These are phyloP conservation scores for Sorex fumeus DNA, from an alignment of 2,113 vertebrate genomes.

Conservation along the genomic window DNA sequence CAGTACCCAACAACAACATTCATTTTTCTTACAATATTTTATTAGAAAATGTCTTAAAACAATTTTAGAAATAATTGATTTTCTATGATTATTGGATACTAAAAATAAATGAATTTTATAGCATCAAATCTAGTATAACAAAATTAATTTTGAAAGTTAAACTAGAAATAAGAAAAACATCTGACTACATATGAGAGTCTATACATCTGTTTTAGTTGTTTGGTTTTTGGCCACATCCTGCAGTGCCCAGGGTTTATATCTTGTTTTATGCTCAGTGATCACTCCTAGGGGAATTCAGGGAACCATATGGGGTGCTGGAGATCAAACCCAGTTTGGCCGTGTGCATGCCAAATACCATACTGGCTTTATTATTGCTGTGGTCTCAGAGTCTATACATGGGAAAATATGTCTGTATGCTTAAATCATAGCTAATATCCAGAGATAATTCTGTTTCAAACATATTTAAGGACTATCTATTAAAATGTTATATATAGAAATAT, in stretches of 20 bases:
- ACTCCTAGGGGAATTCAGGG: too few relatives aligned
- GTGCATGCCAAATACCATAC: too few relatives aligned
- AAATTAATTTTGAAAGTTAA: not conserved
- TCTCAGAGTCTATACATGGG: too few relatives aligned
- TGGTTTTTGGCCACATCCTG: too few relatives aligned
- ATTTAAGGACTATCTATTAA: too few relatives aligned
- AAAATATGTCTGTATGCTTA: not conserved
- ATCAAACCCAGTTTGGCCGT: too few relatives aligned
- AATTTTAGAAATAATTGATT: not conserved
- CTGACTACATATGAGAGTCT: not conserved
- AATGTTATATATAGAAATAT: not conserved
- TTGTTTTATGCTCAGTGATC: too few relatives aligned
- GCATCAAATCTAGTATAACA: not conserved
- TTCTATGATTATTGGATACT: not conserved
- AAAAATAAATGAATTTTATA: slow-evolving; percentile 9
- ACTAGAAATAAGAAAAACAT: not conserved
- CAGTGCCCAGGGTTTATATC: too few relatives aligned
- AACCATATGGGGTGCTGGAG: too few relatives aligned
- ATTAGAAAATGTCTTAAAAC: not conserved
- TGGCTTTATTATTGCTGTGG: too few relatives aligned
- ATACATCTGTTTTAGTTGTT: not conserved
- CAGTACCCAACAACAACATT: not conserved
- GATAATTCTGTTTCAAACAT: not conserved
- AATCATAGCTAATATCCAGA: not conserved
- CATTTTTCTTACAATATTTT: not conserved